Conservation (phyloP, 1,140 invertebrate species). For the Platyscapa corneri region DNA sequence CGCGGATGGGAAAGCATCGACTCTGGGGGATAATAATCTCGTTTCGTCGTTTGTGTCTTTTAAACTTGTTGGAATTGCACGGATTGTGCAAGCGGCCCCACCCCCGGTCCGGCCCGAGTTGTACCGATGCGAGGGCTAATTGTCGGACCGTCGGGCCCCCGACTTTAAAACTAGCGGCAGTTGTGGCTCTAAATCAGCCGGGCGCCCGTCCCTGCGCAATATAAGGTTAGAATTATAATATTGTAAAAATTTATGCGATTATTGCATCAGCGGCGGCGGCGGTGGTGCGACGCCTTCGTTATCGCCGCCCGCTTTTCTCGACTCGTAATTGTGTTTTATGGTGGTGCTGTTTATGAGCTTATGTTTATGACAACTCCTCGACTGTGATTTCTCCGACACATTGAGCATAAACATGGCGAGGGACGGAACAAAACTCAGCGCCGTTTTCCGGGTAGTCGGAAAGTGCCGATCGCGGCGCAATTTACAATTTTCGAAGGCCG, state of each 20-base stretch:
- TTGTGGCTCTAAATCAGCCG: too few species aligned
- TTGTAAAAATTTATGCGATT: background rate
- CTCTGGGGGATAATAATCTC: too few species aligned
- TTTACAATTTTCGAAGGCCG: background rate
- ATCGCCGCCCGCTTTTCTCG: background rate
- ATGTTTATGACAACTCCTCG: conserved; percentile 7
- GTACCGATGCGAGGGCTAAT: background rate
- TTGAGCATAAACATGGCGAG: background rate
- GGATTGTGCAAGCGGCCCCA: background rate
- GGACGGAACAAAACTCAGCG: background rate
- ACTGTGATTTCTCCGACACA: background rate
- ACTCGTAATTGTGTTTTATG: conserved; percentile 1
- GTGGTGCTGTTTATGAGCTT: background rate
- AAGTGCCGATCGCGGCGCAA: background rate
- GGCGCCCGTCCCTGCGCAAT: background rate
- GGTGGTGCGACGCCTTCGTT: background rate
- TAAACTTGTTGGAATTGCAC: background rate
- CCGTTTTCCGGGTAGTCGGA: background rate
- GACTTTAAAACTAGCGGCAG: background rate
- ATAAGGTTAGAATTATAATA: background rate
- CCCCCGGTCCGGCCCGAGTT: background rate
- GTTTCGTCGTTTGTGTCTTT: background rate
- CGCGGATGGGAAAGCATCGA: background rate
- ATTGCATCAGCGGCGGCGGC: background rate
- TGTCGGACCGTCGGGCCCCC: background rate